Conservation (phyloP, 1,140 invertebrate species). For the Cotesia glomerata region DNA sequence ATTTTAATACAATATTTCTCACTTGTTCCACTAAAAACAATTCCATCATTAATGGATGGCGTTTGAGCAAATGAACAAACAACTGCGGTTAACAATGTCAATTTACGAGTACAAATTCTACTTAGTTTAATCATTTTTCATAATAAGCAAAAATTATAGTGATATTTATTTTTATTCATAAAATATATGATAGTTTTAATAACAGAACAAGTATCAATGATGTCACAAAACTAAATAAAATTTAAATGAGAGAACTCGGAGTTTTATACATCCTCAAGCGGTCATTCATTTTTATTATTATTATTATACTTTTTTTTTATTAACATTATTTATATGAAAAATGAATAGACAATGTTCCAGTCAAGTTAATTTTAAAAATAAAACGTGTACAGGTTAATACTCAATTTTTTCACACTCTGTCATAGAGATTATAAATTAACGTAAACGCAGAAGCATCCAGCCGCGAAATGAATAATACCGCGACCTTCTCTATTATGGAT, state of each 20-base stretch:
- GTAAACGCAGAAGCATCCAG: background rate
- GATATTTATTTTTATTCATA: no score
- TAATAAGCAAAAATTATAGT: background rate
- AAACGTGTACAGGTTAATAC: background rate
- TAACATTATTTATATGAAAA: no score
- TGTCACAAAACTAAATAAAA: no score
- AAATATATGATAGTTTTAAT: background rate
- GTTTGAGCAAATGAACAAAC: background rate
- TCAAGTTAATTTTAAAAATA: background rate
- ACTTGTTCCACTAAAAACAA: constrained; percentile 8
- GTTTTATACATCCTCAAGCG: no score
- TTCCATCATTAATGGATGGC: background rate
- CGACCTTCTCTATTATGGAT: constrained; percentile 3
- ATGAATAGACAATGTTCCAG: background rate
- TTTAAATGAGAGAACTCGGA: no score
- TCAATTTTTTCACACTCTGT: background rate
- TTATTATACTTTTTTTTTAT: no score
- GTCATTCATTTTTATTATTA: no score
- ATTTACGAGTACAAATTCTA: background rate
- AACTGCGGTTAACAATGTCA: background rate
- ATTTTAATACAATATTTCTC: background rate
- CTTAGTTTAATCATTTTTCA: background rate
- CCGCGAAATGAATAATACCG: constrained; percentile 13
- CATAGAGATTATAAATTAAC: background rate
- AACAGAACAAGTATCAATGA: background rate